Percentiles rank a stretch among this genome's conserved stretches.
Conservation (phyloP, 2,888 invertebrate species). For the Corythucha ciliata region DNA sequence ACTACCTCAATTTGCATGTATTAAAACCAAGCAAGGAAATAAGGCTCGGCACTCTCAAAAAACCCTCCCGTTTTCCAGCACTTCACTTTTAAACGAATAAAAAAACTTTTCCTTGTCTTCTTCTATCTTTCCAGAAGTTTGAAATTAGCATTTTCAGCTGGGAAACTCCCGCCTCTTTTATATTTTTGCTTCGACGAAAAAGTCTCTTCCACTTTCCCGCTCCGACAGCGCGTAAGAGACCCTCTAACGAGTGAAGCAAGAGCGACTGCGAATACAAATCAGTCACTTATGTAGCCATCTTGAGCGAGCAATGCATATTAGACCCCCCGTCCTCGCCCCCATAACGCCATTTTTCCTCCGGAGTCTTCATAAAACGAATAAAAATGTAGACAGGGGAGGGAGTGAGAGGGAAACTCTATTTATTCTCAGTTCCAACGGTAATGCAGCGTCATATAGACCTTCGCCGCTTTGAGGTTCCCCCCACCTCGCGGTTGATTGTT, state of each 20-base stretch:
- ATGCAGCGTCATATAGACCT: no score
- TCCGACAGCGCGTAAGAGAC: neutral
- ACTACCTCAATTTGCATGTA: constrained; percentile 23
- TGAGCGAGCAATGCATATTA: constrained; percentile 18
- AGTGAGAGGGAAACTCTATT: neutral
- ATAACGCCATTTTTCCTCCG: constrained; percentile 1
- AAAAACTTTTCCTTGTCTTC: constrained; percentile 18
- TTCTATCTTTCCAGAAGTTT: neutral
- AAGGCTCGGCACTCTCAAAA: neutral
- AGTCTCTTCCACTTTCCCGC: neutral
- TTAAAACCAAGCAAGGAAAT: constrained; percentile 19
- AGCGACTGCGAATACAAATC: constrained; percentile 19
- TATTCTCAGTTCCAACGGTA: neutral
- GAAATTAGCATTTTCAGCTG: constrained; percentile 20
- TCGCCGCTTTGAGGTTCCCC: no score
- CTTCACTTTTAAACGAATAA: constrained; percentile 23
- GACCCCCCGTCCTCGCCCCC: constrained; percentile 7
- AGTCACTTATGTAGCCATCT: constrained; percentile 23
- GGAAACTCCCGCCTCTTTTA: neutral
- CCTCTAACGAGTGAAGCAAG: constrained; percentile 19
- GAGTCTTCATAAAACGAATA: no score
- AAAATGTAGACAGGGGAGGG: no score
- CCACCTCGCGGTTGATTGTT: no score
- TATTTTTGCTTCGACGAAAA: neutral
- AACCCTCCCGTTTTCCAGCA: constrained; percentile 1